phyloP scores from a whole-genome alignment of 1,140 invertebrate species.

The Cheumatopsyche charites region DNA sequence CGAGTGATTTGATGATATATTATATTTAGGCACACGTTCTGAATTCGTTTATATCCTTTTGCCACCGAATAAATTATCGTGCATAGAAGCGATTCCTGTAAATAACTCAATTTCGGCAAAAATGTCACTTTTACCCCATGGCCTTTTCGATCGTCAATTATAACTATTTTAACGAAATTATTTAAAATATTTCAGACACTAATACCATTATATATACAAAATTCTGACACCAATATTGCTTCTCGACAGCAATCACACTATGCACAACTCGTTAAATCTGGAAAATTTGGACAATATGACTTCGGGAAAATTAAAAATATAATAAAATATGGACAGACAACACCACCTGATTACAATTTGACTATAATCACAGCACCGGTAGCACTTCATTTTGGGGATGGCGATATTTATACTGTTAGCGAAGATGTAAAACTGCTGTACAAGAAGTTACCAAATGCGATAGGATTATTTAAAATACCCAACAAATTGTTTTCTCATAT shows the following conservation, averaged over 20 bases:
- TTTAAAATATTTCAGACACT: slow-evolving; percentile 67
- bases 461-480: slow-evolving; percentile 58
- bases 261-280: slow-evolving; percentile 62
- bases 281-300: slow-evolving; percentile 58
- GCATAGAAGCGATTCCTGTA: too few species aligned
- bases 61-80: too few species aligned
- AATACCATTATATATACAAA: slow-evolving; percentile 71
- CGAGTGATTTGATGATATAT: too few species aligned
- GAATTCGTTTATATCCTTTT: too few species aligned
- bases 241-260: slow-evolving; percentile 75
- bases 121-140: too few species aligned
- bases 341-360: slow-evolving; percentile 65
- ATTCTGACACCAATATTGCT: slow-evolving; percentile 79
- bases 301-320: slow-evolving; percentile 59
- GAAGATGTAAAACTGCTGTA: slow-evolving; percentile 64
- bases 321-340: slow-evolving; percentile 55
- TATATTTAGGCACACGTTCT: too few species aligned
- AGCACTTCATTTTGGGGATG: slow-evolving; percentile 65
- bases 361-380: slow-evolving; percentile 68
- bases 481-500: slow-evolving; percentile 67
- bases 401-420: slow-evolving; percentile 65
- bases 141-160: too few species aligned
- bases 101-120: too few species aligned
- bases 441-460: slow-evolving; percentile 56
- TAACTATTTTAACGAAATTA: neutral